phyloP scores from a whole-genome alignment of 1,140 invertebrate species.

The Protaetia brevitarsis region DNA sequence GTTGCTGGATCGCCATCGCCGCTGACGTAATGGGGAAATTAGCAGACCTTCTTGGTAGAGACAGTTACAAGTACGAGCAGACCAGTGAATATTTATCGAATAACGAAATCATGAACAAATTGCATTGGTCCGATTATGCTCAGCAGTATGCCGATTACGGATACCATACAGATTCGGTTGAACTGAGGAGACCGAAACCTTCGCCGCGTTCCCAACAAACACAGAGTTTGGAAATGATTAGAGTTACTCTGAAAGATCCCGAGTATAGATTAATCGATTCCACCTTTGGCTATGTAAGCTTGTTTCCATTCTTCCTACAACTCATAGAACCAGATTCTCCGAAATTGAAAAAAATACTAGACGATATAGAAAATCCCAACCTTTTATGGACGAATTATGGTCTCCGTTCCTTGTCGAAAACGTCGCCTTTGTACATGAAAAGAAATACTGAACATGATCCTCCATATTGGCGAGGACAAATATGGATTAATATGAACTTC shows the following conservation, averaged over 20 bases:
- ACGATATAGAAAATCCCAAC: constrained; percentile 73
- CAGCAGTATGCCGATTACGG: constrained; percentile 88
- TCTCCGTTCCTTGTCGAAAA: constrained; percentile 84
- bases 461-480: constrained; percentile 96
- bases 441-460: constrained; percentile 98
- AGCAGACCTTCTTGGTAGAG: constrained; percentile 66
- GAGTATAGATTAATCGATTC: constrained; percentile 75
- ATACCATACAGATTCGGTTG: constrained; percentile 82
- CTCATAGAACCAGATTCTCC: constrained; percentile 80
- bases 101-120: constrained; percentile 72
- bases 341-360: constrained; percentile 77
- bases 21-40: constrained; percentile 78
- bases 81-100: constrained; percentile 71
- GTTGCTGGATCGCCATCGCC: constrained; percentile 95
- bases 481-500: constrained; percentile 99
- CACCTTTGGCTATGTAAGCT: constrained; percentile 89
- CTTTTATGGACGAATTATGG: constrained; percentile 92
- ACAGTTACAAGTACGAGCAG: constrained; percentile 65
- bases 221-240: constrained; percentile 58
- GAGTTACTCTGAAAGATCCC: constrained; percentile 71
- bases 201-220: constrained; percentile 51
- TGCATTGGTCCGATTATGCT: constrained; percentile 82
- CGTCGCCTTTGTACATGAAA: constrained; percentile 85
- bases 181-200: constrained; percentile 62
- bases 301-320: constrained; percentile 93